Evolutionary conservation across 2,797 vertebrate genomes (phyloP).

Genomic region (Pelodytes ibericus): DNA sequence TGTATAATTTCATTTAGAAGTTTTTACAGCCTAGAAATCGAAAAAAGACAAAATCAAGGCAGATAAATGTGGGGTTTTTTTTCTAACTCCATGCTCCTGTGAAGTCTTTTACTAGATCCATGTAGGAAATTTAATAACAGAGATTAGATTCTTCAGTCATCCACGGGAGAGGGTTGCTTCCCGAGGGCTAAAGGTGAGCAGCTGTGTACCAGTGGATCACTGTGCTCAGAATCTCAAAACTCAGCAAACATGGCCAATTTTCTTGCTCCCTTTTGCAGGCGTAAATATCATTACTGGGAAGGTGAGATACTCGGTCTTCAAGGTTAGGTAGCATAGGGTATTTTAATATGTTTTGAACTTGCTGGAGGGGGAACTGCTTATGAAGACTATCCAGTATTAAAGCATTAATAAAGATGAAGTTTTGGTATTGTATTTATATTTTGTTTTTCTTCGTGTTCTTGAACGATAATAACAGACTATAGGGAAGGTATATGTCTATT

Average conservation of each 20-base stretch:
- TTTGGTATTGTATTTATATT: no score
- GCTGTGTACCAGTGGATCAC: constrained; percentile 14
- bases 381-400: no score
- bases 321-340: not conserved
- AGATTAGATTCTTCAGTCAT: constrained; percentile 42
- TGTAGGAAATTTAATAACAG: constrained; percentile 49
- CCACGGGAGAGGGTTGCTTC: constrained; percentile 34
- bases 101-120: constrained; percentile 45
- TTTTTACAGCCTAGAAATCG: not conserved
- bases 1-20: constrained; percentile 27
- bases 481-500: no score
- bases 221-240: constrained; percentile 17
- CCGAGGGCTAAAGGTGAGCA: constrained; percentile 31
- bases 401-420: no score
- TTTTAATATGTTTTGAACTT: not conserved
- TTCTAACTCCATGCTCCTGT: constrained; percentile 25
- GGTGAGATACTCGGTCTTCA: not conserved
- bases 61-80: not conserved
- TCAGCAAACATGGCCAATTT: constrained; percentile 13
- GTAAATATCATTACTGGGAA: not conserved
- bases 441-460: no score
- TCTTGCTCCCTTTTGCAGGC: not conserved
- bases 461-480: no score
- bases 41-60: constrained; percentile 6
- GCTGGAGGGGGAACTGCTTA: no score